A percentile compares a stretch with the other conserved stretches of the same genome.
Evolutionary conservation across 2,888 invertebrate species (phyloP).

Genomic region (Glyphotaelius pellucidus): DNA sequence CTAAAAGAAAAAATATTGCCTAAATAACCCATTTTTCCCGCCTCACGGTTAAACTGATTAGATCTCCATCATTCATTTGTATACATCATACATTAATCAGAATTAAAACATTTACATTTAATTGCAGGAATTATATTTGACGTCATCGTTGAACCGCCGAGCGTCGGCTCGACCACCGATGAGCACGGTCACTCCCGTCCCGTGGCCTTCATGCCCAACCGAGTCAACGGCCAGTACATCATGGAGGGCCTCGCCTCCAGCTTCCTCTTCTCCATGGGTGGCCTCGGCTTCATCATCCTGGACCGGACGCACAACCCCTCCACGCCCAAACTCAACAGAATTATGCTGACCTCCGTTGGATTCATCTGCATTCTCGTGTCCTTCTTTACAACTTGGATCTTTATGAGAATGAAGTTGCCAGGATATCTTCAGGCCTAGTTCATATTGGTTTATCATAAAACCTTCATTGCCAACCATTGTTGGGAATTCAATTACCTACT

Average conservation of each 20-base stretch:
- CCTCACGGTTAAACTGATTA: not conserved
- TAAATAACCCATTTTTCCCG: no score
- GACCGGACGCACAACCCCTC: constrained; percentile 96
- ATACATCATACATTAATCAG: not conserved
- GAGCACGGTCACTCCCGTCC: constrained; percentile 98
- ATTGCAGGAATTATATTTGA: constrained; percentile 97
- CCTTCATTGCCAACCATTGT: not conserved
- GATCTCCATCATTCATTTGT: not conserved
- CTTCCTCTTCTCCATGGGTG: constrained; percentile 97
- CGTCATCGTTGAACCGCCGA: constrained; percentile 99
- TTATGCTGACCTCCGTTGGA: constrained; percentile 92
- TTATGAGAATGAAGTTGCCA: constrained; percentile 99
- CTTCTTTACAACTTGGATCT: constrained; percentile 97
- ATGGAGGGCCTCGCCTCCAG: constrained; percentile 99
- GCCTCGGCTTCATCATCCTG: constrained; percentile 96
- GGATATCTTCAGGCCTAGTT: constrained; percentile 83
- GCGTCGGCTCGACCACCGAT: constrained; percentile 98
- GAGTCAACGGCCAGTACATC: constrained; percentile 99
- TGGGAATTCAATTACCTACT: constrained; percentile 8
- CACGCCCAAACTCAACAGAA: constrained; percentile 92
- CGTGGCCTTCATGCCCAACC: constrained; percentile 98
- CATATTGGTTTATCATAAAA: constrained; percentile 18
- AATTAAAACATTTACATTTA: not conserved
- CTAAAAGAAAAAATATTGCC: no score
- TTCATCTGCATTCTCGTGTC: constrained; percentile 95